Evolutionary conservation across 2,797 vertebrate genomes (phyloP), one percentile per base, ranked within the genome.

Genomic region (Psittacula derbiana): DNA sequence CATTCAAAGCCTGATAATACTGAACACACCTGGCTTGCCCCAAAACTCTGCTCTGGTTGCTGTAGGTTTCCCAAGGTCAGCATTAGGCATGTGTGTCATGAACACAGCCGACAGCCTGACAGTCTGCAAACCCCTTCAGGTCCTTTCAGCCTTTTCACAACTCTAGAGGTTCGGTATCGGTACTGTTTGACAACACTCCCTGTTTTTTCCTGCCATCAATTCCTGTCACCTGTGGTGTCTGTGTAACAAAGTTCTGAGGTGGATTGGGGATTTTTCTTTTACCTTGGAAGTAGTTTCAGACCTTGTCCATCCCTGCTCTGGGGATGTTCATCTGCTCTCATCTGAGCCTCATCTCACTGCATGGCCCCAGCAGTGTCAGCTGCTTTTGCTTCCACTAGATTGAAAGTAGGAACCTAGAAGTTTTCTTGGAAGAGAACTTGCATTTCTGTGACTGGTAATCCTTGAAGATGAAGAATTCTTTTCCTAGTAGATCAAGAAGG

Each of bases 381-480:
- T 1, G 5, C 70, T 83, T 80, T 69, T 58, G 46, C 69, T 86
- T 87, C 66, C 27, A 24, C 53, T 86, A 75, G 49, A 61, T 55
- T 78, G 75, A 90, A 62, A 95, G 52, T 58, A 93, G 87, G 67
- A 80, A 72, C 53, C n/a, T 28, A 62, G 27, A 69, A 18, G 12
- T 74, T 85, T 69, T 87, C 44, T 36, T 61, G 69, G 52, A 94
- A 82, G 72, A 84, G 12, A 83, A 69, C 10, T 69, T 87, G 84
- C 46, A 49, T 92, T 96, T 93, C 75, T 83, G 71, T 91, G 91
- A 62, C 66, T 74, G 69, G 53, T 84, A 91, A 71, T 93, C 86
- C 86, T 69, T 66, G 87, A 90, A 87, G 72, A 81, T 38, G 72
- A 80, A 80, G 81, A 79, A 44, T 36, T 88, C 80, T 38, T 76